phyloP scores from a whole-genome alignment of 2,888 invertebrate genomes.

The Busseola fusca region DNA sequence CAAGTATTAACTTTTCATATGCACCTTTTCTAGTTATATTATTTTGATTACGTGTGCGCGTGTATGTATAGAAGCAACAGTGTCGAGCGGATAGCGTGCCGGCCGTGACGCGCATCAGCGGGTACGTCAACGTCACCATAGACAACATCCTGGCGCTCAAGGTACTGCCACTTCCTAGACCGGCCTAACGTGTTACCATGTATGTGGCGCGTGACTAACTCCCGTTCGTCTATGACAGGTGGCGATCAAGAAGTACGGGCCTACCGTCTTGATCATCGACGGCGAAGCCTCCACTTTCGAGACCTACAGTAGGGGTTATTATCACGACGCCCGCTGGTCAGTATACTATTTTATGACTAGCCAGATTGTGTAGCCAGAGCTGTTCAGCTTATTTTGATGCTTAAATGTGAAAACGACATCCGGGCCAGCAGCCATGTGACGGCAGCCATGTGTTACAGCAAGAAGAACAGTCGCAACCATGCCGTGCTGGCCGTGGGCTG shows the following conservation, averaged over 20 bases:
- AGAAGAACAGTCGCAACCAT: constrained; percentile 69
- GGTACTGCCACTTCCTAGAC: constrained; percentile 61
- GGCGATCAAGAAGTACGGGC: constrained; percentile 77
- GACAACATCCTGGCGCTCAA: constrained; percentile 78
- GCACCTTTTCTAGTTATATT: neutral
- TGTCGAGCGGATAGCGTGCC: constrained; percentile 71
- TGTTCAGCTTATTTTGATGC: neutral
- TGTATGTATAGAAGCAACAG: constrained; percentile 62
- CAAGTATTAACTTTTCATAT: neutral
- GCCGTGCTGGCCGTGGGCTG: constrained; percentile 83
- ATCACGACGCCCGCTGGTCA: constrained; percentile 79
- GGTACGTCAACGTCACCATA: constrained; percentile 79
- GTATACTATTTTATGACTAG: constrained; percentile 27
- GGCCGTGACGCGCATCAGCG: constrained; percentile 79
- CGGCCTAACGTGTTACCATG: too few species aligned
- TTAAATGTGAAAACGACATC: neutral
- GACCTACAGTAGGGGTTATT: constrained; percentile 73
- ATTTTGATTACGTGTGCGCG: neutral
- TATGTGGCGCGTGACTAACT: neutral
- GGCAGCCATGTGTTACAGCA: constrained; percentile 62
- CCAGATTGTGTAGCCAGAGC: neutral
- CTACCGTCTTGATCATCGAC: constrained; percentile 80
- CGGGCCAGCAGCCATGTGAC: too few species aligned
- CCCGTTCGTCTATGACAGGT: constrained; percentile 64
- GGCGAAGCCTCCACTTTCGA: constrained; percentile 70